Evolutionary conservation across 1,140 invertebrate species (phyloP).

Genomic region (Bombyx mori): DNA sequence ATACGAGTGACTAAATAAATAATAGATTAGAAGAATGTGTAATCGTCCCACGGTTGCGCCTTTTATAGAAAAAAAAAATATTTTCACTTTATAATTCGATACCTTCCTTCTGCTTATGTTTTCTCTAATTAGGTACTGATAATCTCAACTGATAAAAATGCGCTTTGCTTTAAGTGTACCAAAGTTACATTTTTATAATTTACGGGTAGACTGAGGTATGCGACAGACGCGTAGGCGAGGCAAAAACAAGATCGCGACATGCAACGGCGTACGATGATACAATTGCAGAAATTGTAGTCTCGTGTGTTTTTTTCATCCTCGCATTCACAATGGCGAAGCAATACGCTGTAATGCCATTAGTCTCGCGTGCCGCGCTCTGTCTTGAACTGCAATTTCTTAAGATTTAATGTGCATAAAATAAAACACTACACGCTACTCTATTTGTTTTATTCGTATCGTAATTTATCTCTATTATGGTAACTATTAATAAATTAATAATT

Average conservation of each 20-base stretch:
- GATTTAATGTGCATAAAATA: slow-evolving; percentile 59
- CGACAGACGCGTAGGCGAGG: too few species aligned
- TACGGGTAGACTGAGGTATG: too few species aligned
- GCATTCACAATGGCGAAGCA: too few species aligned
- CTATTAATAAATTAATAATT: too few species aligned
- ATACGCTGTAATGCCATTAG: too few species aligned
- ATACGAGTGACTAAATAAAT: slow-evolving; percentile 10
- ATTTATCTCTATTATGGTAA: too few species aligned
- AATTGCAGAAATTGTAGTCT: too few species aligned
- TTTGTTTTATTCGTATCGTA: slow-evolving; percentile 32
- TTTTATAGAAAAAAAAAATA: slow-evolving; percentile 19
- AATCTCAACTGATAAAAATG: slow-evolving; percentile 52
- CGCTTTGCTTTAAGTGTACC: slow-evolving; percentile 72
- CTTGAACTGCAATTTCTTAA: slow-evolving; percentile 19
- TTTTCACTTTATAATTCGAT: slow-evolving; percentile 28
- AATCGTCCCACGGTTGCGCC: slow-evolving; percentile 60
- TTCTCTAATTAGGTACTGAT: slow-evolving; percentile 47
- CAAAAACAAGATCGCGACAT: too few species aligned
- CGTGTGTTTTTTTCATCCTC: too few species aligned
- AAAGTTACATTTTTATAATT: slow-evolving; percentile 62
- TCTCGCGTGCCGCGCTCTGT: too few species aligned
- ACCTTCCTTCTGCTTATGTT: slow-evolving; percentile 65
- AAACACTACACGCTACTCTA: slow-evolving; percentile 48
- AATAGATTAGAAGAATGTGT: slow-evolving; percentile 35
- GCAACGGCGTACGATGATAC: too few species aligned